These are phyloP conservation scores for Callinectes sapidus DNA, from an alignment of 2,888 invertebrate species.

Conservation along the genomic window DNA sequence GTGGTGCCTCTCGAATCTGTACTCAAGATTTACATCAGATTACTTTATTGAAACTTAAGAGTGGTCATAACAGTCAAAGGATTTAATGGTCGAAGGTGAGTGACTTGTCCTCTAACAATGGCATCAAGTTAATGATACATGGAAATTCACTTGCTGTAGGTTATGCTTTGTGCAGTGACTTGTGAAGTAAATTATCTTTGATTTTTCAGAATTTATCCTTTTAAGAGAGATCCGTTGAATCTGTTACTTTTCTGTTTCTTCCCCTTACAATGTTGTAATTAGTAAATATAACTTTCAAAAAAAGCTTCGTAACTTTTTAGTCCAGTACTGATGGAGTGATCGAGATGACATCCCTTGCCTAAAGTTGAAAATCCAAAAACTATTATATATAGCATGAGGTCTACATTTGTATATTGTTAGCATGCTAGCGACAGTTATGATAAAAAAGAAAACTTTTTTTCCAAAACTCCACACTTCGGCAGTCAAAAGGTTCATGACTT, in stretches of 20 bases:
- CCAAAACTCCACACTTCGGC: background rate
- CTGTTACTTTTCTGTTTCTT: background rate
- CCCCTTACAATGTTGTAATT: background rate
- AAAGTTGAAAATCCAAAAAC: background rate
- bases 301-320: no score
- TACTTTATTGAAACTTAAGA: no score
- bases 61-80: no score
- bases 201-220: background rate
- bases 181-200: background rate
- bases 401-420: background rate
- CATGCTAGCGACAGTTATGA: background rate
- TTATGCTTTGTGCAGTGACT: background rate
- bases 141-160: background rate
- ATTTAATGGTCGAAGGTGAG: background rate
- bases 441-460: no score
- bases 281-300: no score
- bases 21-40: no score
- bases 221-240: background rate
- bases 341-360: background rate
- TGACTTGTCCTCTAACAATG: background rate
- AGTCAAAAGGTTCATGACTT: background rate
- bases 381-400: background rate
- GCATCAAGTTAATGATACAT: background rate
- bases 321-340: no score
- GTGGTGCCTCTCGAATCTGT: no score